Percentiles rank a stretch among this genome's conserved stretches.
These are phyloP conservation scores for Andrena dorsata DNA, from an alignment of 2,888 invertebrate genomes.

Conservation along the genomic window DNA sequence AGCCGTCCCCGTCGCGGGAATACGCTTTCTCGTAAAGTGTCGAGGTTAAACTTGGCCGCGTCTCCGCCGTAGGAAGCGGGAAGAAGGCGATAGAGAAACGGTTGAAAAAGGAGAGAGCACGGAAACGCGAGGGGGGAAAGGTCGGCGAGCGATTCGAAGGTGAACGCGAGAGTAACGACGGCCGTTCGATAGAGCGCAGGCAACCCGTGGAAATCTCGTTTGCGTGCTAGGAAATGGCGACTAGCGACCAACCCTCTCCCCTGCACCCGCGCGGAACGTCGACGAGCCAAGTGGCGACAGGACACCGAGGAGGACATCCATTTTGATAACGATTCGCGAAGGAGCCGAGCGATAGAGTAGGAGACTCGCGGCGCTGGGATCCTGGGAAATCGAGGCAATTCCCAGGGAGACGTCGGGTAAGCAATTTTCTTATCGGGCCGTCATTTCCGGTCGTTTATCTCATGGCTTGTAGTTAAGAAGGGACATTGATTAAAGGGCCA, in stretches of 20 bases:
- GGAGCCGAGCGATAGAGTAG: constrained; percentile 14
- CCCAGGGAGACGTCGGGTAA: constrained; percentile 75
- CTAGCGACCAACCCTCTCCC: background rate
- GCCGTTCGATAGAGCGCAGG: background rate
- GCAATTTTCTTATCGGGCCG: constrained; percentile 83
- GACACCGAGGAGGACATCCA: constrained; percentile 61
- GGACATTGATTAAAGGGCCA: constrained; percentile 82
- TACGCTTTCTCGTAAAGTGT: constrained; percentile 30
- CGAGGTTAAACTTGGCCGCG: constrained; percentile 3
- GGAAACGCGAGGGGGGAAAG: background rate
- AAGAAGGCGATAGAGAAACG: too few relatives aligned
- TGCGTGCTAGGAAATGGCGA: constrained; percentile 27
- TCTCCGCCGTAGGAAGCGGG: constrained; percentile 1
- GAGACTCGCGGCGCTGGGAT: constrained; percentile 61
- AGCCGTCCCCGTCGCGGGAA: constrained; percentile 42
- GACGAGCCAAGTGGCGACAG: constrained; percentile 39
- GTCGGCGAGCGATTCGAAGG: background rate
- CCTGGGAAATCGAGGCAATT: constrained; percentile 76
- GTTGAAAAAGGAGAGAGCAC: background rate
- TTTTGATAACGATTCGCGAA: constrained; percentile 73
- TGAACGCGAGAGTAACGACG: background rate
- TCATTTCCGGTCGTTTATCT: constrained; percentile 84
- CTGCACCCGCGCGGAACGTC: background rate
- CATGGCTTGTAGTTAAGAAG: constrained; percentile 79
- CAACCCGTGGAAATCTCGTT: constrained; percentile 19